Percentiles rank a stretch among this genome's conserved stretches.
These are phyloP conservation scores for Podocnemis expansa DNA, from an alignment of 2,113 vertebrate species.

Conservation along the genomic window DNA sequence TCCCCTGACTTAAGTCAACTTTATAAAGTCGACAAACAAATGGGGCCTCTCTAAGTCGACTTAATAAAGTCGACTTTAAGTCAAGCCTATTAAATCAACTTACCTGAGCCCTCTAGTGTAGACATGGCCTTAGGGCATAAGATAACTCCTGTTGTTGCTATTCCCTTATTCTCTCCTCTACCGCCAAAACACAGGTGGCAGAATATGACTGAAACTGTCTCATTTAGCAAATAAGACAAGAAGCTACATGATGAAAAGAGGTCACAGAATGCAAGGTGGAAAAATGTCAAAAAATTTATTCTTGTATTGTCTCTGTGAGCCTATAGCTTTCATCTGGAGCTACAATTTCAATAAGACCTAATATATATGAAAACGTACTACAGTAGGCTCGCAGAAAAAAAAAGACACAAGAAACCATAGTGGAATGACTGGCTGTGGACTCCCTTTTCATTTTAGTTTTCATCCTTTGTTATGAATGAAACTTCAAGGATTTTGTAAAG, in stretches of 20 bases:
- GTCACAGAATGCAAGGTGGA: not conserved
- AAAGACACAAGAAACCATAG: not conserved
- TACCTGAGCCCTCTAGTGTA: too few relatives aligned
- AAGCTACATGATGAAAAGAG: not conserved
- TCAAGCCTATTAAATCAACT: too few relatives aligned
- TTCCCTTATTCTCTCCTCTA: not conserved
- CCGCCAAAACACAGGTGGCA: not conserved
- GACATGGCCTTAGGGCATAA: too few relatives aligned
- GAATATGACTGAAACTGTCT: rapidly evolving
- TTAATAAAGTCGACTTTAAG: too few relatives aligned
- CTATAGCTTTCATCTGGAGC: not conserved
- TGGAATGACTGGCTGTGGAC: not conserved
- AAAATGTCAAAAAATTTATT: not conserved
- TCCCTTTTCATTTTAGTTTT: not conserved
- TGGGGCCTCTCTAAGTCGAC: too few relatives aligned
- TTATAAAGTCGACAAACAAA: too few relatives aligned
- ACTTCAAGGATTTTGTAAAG: not conserved
- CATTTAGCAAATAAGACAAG: not conserved
- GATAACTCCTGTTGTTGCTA: not conserved
- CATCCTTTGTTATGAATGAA: not conserved
- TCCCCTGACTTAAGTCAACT: too few relatives aligned
- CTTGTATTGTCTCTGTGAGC: not conserved
- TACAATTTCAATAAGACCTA: not conserved
- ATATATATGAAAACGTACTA: not conserved
- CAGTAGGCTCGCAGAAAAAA: not conserved